Evolutionary conservation across 2,113 vertebrate genomes (phyloP).

Genomic region (Casuarius casuarius): DNA sequence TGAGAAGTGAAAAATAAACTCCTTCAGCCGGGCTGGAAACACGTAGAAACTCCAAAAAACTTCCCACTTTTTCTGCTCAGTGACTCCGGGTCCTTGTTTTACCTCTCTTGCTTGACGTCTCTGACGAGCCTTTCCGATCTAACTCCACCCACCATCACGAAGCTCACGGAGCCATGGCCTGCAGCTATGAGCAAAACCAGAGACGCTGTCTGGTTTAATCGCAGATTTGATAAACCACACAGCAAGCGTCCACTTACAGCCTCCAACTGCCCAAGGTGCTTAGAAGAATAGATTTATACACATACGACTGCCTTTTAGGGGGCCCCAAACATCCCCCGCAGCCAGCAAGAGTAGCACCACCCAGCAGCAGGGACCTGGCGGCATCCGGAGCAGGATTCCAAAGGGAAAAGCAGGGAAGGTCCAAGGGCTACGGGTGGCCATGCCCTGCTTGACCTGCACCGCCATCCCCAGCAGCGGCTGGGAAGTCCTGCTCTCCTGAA

Average conservation of each 20-base stretch:
- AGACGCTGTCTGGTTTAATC: neutral
- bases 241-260: neutral
- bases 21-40: no score
- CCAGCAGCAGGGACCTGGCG: neutral
- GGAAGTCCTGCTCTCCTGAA: neutral
- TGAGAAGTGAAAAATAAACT: neutral
- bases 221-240: neutral
- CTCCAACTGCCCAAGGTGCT: fast-evolving
- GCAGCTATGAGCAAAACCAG: neutral
- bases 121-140: neutral
- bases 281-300: neutral
- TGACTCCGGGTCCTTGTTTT: neutral
- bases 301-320: no score
- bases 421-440: neutral
- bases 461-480: neutral
- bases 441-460: neutral
- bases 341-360: neutral
- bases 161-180: neutral
- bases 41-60: no score
- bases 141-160: fast-evolving
- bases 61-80: fast-evolving
- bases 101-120: neutral
- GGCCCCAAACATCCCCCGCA: neutral
- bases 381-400: no score
- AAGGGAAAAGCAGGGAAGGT: neutral